Evolutionary conservation across 1,140 invertebrate species (phyloP).

Genomic region (Dufourea novaeangliae): DNA sequence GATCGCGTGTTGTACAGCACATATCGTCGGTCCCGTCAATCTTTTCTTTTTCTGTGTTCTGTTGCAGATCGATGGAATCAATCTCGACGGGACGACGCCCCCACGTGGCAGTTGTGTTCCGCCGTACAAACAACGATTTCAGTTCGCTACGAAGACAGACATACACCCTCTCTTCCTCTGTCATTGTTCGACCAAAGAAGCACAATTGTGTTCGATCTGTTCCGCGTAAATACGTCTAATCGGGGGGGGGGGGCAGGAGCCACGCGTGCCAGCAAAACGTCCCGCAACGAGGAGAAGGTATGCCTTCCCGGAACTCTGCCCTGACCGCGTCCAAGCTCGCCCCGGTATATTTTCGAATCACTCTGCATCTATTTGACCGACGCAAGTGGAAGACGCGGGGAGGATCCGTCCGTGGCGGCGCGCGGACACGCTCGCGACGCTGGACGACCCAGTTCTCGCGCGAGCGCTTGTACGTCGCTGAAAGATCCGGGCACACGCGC

Average conservation of each 20-base stretch:
- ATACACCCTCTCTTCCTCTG: not conserved
- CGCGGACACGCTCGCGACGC: not conserved
- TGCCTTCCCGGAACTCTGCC: not conserved
- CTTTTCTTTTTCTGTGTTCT: not conserved
- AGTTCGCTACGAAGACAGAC: no score
- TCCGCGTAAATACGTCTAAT: not conserved
- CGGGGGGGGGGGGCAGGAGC: no score
- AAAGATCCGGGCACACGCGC: conserved; percentile 18
- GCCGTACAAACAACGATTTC: no score
- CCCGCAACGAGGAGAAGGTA: conserved; percentile 12
- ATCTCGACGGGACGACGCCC: not conserved
- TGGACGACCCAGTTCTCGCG: conserved; percentile 35
- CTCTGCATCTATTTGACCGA: not conserved
- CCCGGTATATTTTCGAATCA: conserved; percentile 27
- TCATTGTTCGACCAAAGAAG: no score
- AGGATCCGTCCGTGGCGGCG: conserved; percentile 3
- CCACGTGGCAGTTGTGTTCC: no score
- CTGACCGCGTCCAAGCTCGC: not conserved
- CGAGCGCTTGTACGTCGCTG: conserved; percentile 2
- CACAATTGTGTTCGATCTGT: no score
- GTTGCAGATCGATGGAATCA: conserved; percentile 6
- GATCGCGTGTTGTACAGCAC: not conserved
- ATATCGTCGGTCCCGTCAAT: not conserved
- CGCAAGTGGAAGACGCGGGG: conserved; percentile 1
- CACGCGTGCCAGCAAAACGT: not conserved